Percentiles rank a stretch among this genome's conserved stretches.
These are phyloP conservation scores for Buceros bicornis DNA, from an alignment of 2,797 vertebrate species.

Conservation along the genomic window DNA sequence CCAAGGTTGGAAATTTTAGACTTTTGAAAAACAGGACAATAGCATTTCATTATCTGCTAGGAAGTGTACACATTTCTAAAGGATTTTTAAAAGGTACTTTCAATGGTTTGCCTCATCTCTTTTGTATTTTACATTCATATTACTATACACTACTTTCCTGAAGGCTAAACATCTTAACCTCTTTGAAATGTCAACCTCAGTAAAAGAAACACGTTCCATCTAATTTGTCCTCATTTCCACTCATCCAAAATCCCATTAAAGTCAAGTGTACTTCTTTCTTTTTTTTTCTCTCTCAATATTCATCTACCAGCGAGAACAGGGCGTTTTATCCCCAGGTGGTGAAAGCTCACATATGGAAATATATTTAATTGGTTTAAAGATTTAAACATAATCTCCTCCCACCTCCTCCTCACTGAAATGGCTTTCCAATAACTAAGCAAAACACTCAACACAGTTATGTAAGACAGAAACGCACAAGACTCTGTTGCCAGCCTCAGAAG, in stretches of 20 bases:
- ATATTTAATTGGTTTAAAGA: constrained; percentile 41
- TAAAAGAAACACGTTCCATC: constrained; percentile 5
- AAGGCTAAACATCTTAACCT: constrained; percentile 34
- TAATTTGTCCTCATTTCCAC: constrained; percentile 49
- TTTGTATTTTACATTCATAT: neutral
- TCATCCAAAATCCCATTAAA: constrained; percentile 49
- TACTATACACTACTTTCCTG: neutral
- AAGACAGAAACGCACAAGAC: neutral
- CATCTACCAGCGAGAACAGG: neutral
- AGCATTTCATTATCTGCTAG: neutral
- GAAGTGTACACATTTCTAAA: neutral
- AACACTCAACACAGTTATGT: neutral
- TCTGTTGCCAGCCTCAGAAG: neutral
- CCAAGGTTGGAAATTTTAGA: neutral
- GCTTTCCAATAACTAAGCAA: constrained; percentile 1
- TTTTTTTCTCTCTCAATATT: neutral
- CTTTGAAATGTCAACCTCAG: constrained; percentile 26
- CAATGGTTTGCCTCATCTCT: neutral
- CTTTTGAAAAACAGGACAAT: neutral
- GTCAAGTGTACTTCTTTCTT: neutral
- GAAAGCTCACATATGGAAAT: constrained; percentile 34
- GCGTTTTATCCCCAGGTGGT: neutral
- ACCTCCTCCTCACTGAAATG: neutral
- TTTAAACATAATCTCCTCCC: constrained; percentile 20
- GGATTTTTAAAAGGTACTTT: neutral